Base-by-base conservation (phyloP, 2,113 vertebrate species). In the Rousettus leschenaultii region DNA sequence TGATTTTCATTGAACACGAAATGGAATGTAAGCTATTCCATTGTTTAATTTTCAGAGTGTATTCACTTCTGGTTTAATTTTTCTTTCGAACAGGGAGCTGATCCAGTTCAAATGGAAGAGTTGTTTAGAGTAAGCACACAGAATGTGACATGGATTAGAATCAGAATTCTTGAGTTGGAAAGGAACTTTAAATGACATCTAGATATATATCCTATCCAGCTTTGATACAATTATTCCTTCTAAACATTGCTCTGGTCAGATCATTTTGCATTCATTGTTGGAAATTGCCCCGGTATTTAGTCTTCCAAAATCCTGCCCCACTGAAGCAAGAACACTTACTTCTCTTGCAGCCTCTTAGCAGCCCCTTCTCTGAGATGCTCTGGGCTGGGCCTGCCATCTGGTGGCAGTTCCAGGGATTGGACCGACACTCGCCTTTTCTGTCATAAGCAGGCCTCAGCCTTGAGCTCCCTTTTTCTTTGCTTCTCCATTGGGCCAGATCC, bases 341-440 rank as follows among this genome's bases (percentile, higher is more conserved):
- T 7, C 22, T 14, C n/a, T 8, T 3, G 35, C 8, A 79, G 75
- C 14, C 21, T 12, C 33, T 18, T 5, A 3, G 5, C n/a, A 35
- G 79, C 24, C 2, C 33, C n/a, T 35, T 51, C 65, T 61, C 18
- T 0, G 1, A 45, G 35, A 16, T 40, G 65, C 33, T 7, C 79
- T 22, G 89, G 75, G 35, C 40, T 33, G n/a, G 55, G 77, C 73
- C 92, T 82, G 86, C 89, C 96, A 71, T 11, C 96, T 95, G 38
- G 91, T 85, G 94, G 97, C 68, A 35, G 30, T 10, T 33, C 8
- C 65, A 33, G 70, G 40, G 68, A 89, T 28, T 26, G 24, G 11
- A 45, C 43, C 38, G 63, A 89, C 14, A 33, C 33, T 2, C 53
- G 9, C 4, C 45, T 92, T 43, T 65, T 59, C 13, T 3, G 28